Conservation (phyloP, 2,113 vertebrate genomes). For the Phocoena sinus region DNA sequence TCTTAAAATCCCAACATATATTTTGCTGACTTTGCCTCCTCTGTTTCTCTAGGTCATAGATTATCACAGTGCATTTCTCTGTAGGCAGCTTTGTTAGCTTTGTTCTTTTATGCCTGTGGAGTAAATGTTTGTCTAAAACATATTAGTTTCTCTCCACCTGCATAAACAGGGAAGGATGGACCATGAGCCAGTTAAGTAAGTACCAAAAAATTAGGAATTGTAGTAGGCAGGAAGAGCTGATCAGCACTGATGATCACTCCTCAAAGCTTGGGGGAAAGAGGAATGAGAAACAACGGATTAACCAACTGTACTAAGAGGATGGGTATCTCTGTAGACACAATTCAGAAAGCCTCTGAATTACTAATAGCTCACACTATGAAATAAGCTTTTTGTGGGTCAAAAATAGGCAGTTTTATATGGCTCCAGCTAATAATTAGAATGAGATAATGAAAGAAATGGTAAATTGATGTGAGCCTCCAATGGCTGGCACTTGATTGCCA, state of each 20-base stretch:
- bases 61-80: background rate
- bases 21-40: background rate
- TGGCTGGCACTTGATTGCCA: background rate
- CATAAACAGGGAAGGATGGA: background rate
- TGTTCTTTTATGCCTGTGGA: background rate
- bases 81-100: background rate
- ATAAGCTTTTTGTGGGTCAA: background rate
- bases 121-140: background rate
- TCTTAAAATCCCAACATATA: background rate
- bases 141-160: background rate
- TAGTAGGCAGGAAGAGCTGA: background rate
- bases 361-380: background rate
- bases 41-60: background rate
- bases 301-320: background rate
- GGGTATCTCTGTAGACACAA: background rate
- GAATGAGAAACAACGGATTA: background rate
- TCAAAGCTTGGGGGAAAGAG: background rate
- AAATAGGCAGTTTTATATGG: background rate
- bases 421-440: background rate
- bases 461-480: background rate
- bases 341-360: background rate
- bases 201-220: background rate
- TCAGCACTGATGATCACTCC: background rate
- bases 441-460: background rate
- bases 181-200: background rate